Conservation (phyloP, 2,797 vertebrate genomes). For the Chaetodon trifasciatus region DNA sequence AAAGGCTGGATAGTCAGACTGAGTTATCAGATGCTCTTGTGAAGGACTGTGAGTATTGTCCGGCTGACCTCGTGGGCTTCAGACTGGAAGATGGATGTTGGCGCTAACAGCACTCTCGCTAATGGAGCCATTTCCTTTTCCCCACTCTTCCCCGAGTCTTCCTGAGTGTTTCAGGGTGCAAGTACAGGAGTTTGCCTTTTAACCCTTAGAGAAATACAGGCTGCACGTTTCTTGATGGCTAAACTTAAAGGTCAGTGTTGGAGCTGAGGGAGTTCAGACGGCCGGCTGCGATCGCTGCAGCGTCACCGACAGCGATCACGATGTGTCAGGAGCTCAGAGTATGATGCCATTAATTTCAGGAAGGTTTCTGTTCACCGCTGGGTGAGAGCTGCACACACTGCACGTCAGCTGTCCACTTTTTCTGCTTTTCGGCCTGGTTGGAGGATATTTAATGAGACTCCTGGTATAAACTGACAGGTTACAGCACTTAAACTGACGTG, state of each 20-base stretch:
- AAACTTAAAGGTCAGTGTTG: slow-evolving; percentile 45
- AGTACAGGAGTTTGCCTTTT: slow-evolving; percentile 43
- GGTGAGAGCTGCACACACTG: background rate
- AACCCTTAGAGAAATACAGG: slow-evolving; percentile 33
- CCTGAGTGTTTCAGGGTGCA: slow-evolving; percentile 29
- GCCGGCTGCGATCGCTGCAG: no score
- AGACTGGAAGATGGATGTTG: slow-evolving; percentile 40
- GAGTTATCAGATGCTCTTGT: slow-evolving; percentile 35
- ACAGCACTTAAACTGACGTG: slow-evolving; percentile 3
- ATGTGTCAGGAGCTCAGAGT: background rate
- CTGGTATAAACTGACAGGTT: background rate
- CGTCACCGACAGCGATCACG: background rate
- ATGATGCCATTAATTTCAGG: background rate
- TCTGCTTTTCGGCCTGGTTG: background rate
- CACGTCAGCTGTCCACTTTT: background rate
- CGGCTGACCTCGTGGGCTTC: slow-evolving; percentile 53
- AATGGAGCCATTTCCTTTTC: slow-evolving; percentile 71
- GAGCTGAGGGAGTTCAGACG: slow-evolving; percentile 8
- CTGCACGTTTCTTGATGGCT: slow-evolving; percentile 60
- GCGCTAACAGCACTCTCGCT: slow-evolving; percentile 60
- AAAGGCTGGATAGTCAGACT: slow-evolving; percentile 5
- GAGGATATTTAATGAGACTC: background rate
- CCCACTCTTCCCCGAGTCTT: slow-evolving; percentile 30
- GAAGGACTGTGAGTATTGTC: slow-evolving; percentile 43
- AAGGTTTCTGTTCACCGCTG: background rate